Base-by-base conservation (phyloP, 1,140 invertebrate genomes). In the Bicyclus anynana region DNA sequence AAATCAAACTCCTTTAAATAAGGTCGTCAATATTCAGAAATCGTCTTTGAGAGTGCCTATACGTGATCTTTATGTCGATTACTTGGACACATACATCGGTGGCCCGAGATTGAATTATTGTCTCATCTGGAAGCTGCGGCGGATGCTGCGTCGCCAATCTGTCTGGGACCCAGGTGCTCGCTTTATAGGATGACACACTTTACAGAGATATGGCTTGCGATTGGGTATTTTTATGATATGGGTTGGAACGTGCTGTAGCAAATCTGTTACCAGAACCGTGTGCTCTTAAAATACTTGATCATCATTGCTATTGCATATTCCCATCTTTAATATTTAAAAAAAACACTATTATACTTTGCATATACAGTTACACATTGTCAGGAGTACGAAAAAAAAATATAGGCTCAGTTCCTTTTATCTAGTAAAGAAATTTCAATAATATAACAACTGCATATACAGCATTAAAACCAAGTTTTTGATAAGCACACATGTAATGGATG, bases 91-190 rank as follows among this genome's bases (percentile, higher is more conserved):
- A 53, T 53, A 50, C 37, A 26, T 48, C 51, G 21, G 38, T 44
- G 14, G 37, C 35, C 26, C 20, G 38, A 65, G 62, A 79, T 82
- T 80, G 77, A 77, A 65, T 77, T 76, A 79, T 74, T 69, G 67
- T 70, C 76, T 68, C 74, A 74, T 74, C 69, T 69, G 63, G 66
- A 52, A 61, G 33, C 50, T 57, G 40, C 40, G 40, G 55, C 54
- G 49, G 62, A 44, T 56, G 64, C 62, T 50, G 53, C 59, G 67
- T 64, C 64, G 60, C 63, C 72, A 66, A 68, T 59, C 50, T 61
- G 65, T 62, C 69, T 67, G 16, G 46, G 62, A 29, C 58, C 67
- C 67, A 67, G 75, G 67, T 69, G 64, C 65, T 54, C 53, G 29
- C 46, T 44, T 62, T 62, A 65, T 67, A 63, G 60, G 66, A 38